Conservation (phyloP, 2,888 invertebrate genomes). For the Amblyjoppa fuscipennis region DNA sequence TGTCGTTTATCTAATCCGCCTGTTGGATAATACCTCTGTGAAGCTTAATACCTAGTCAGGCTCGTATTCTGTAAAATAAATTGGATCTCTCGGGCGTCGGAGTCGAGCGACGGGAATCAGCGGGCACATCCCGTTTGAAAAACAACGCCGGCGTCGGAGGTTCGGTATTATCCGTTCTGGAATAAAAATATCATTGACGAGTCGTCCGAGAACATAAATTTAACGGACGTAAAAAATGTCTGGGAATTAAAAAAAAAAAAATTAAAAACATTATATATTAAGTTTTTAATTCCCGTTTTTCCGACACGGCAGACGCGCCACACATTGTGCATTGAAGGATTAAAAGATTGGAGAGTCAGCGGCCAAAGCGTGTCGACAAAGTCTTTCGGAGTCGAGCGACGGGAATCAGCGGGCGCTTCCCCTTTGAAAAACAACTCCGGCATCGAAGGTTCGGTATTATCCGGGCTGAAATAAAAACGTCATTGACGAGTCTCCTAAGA, state of each 20-base stretch:
- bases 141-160: background rate
- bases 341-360: no score
- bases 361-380: conserved; percentile 34
- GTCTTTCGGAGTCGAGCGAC: conserved; percentile 1
- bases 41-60: background rate
- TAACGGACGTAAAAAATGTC: background rate
- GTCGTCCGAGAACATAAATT: background rate
- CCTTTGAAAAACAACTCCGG: background rate
- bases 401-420: background rate
- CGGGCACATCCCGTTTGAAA: background rate
- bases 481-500: background rate
- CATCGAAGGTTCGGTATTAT: background rate
- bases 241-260: background rate
- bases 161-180: background rate
- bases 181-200: background rate
- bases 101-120: background rate
- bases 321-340: no score
- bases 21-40: background rate
- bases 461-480: background rate
- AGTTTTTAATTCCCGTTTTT: no score
- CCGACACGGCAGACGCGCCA: no score
- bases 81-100: background rate
- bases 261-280: background rate
- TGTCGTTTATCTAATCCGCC: background rate
- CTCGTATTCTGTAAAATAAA: background rate